These are phyloP conservation scores for Stenchaetothrips biformis DNA, from an alignment of 2,888 invertebrate genomes.

Conservation along the genomic window DNA sequence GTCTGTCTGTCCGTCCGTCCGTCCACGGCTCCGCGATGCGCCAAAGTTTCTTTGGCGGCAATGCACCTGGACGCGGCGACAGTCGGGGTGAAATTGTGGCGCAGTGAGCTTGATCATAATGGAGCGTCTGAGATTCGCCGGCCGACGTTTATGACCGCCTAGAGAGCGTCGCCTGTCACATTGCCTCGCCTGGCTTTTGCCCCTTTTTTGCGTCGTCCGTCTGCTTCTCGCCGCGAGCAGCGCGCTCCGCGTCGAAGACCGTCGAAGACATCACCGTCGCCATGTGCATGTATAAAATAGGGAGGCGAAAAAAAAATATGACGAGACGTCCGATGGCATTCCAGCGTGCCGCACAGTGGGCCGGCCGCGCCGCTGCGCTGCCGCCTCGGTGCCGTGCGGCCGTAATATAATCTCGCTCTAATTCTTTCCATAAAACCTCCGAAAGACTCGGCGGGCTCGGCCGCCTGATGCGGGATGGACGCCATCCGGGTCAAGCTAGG, in stretches of 20 bases:
- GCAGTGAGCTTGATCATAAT: background rate
- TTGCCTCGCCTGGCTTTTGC: background rate
- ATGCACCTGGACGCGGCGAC: background rate
- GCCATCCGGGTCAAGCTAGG: background rate
- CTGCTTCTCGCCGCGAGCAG: background rate
- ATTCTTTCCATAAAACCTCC: background rate
- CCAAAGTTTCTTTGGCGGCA: background rate
- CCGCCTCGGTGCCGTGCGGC: background rate
- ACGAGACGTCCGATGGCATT: background rate
- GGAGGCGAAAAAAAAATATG: background rate
- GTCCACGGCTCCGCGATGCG: background rate
- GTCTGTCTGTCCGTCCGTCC: background rate
- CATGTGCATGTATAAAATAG: background rate
- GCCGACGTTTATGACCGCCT: slow-evolving; percentile 11
- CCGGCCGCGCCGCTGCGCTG: no score
- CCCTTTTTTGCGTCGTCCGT: background rate
- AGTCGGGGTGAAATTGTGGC: background rate
- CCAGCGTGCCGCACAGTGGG: no score
- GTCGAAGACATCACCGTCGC: background rate
- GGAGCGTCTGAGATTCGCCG: background rate
- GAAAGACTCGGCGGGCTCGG: background rate
- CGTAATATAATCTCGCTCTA: background rate
- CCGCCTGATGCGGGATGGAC: background rate
- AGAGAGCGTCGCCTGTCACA: slow-evolving; percentile 15
- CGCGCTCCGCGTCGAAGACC: background rate